Percentiles rank a stretch among this genome's conserved stretches.
These are phyloP conservation scores for Podilymbus podiceps DNA, from an alignment of 2,113 vertebrate genomes.

Conservation along the genomic window DNA sequence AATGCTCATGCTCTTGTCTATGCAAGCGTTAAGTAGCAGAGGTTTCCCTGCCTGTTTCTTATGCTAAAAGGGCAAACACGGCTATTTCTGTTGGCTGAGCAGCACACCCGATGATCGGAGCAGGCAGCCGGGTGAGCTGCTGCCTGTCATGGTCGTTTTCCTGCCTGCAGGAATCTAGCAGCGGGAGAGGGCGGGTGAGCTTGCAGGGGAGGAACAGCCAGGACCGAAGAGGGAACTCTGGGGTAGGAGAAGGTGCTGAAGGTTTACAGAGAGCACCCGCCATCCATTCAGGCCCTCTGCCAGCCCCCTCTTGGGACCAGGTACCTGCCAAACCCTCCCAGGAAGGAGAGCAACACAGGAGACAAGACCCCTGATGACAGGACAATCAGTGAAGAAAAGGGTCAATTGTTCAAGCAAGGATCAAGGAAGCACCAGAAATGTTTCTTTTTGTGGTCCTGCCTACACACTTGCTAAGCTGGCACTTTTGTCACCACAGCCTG, in stretches of 20 bases:
- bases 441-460: background rate
- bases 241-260: background rate
- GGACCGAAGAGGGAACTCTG: background rate
- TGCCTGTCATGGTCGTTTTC: accelerated
- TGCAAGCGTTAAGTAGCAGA: background rate
- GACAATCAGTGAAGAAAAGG: background rate
- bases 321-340: background rate
- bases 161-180: background rate
- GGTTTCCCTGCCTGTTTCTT: background rate
- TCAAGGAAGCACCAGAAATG: background rate
- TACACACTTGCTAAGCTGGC: background rate
- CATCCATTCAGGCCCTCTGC: background rate
- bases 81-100: background rate
- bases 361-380: background rate
- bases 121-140: background rate
- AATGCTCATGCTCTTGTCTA: background rate
- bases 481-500: background rate
- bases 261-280: background rate
- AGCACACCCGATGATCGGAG: background rate
- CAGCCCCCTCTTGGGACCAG: background rate
- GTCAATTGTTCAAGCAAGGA: background rate
- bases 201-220: background rate
- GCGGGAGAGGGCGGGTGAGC: accelerated
- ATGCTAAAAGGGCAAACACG: accelerated
- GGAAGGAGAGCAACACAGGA: background rate